phyloP scores from a whole-genome alignment of 2,113 vertebrate species.

The Elanus axillaris region DNA sequence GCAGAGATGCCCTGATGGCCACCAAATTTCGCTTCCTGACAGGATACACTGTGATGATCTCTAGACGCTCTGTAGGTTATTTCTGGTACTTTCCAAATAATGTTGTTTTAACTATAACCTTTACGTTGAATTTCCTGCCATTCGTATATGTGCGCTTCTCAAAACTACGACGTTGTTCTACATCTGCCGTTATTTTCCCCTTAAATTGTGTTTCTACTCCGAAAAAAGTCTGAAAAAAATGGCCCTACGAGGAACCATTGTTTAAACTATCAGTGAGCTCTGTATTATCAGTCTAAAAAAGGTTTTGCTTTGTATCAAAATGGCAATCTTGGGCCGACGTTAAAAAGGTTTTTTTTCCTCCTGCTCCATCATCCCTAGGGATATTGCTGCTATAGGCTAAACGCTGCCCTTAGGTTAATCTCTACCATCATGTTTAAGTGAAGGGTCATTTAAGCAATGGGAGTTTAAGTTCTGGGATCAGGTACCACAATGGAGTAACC shows the following conservation, averaged over 20 bases:
- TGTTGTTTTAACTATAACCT: slow-evolving; percentile 56
- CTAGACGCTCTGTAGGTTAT: neutral
- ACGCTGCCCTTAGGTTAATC: neutral
- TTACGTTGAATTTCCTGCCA: slow-evolving; percentile 60
- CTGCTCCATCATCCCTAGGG: neutral
- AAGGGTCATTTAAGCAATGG: neutral
- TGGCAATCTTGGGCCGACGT: neutral
- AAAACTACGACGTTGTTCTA: neutral
- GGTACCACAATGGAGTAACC: neutral
- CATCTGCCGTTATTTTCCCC: slow-evolving; percentile 5
- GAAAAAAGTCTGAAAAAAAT: slow-evolving; percentile 37
- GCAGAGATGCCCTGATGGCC: neutral
- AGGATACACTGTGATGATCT: neutral
- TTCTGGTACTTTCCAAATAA: slow-evolving; percentile 65
- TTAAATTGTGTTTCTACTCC: slow-evolving; percentile 38
- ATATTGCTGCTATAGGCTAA: neutral
- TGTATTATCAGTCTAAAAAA: neutral
- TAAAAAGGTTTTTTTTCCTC: neutral
- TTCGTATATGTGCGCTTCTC: neutral
- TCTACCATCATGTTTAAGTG: neutral
- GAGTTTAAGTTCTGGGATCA: neutral
- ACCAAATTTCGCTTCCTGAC: neutral
- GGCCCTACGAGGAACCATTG: neutral
- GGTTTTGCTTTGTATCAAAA: neutral
- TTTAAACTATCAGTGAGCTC: neutral